phyloP scores from a whole-genome alignment of 2,888 invertebrate genomes.

The Stratiomys singularior region DNA sequence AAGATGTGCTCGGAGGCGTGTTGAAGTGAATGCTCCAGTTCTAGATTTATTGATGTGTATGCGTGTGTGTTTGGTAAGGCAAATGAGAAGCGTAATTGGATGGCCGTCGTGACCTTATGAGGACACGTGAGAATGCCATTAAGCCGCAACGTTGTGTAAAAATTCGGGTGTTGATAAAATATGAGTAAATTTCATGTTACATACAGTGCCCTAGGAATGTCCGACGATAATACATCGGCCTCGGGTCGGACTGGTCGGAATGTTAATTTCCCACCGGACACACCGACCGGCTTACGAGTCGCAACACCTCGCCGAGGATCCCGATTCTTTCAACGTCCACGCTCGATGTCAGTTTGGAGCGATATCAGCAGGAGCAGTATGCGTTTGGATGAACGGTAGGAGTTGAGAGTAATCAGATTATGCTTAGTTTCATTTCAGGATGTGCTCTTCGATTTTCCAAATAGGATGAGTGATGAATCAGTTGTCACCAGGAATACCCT shows the following conservation, averaged over 20 bases:
- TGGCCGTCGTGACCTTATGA: background rate
- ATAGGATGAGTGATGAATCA: no score
- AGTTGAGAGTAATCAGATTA: constrained; percentile 14
- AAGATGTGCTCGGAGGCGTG: background rate
- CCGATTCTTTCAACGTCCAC: constrained; percentile 69
- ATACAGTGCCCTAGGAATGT: constrained; percentile 66
- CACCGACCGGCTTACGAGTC: constrained; percentile 56
- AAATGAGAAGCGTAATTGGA: constrained; percentile 12
- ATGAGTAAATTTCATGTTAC: constrained; percentile 66
- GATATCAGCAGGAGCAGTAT: constrained; percentile 86
- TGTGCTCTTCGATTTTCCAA: no score
- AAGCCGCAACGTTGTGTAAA: background rate
- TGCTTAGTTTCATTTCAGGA: background rate
- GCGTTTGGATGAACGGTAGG: constrained; percentile 70
- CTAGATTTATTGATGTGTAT: background rate
- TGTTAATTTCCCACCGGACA: constrained; percentile 63
- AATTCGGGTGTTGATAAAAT: constrained; percentile 48
- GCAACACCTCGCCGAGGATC: constrained; percentile 62
- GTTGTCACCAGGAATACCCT: no score
- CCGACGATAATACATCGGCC: constrained; percentile 63
- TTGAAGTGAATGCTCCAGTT: background rate
- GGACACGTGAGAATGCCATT: background rate
- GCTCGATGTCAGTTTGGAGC: constrained; percentile 90
- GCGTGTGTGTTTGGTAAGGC: background rate
- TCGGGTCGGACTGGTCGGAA: constrained; percentile 62